Percentiles rank a stretch among this genome's conserved stretches.
These are phyloP conservation scores for Acanthosepion esculentum DNA, from an alignment of 2,888 invertebrate species.

Conservation along the genomic window DNA sequence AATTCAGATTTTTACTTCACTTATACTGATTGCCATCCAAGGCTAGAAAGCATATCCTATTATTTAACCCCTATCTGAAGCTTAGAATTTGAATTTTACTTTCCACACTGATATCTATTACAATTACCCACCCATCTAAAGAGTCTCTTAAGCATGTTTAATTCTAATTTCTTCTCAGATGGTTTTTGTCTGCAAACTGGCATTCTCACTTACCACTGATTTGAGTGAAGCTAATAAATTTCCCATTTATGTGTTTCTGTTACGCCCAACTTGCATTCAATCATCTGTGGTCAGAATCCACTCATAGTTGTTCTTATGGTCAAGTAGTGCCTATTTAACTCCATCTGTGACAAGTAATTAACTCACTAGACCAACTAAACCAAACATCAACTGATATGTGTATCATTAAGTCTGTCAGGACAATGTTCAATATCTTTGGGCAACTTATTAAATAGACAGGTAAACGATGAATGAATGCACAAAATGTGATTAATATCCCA, in stretches of 20 bases:
- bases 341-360: neutral
- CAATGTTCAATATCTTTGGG: neutral
- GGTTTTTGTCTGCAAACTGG: neutral
- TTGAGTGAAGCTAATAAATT: neutral
- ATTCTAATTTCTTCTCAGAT: neutral
- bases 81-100: too few relatives aligned
- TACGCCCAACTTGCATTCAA: neutral
- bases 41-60: too few relatives aligned
- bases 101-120: too few relatives aligned
- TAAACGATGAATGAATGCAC: neutral
- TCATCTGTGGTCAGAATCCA: slow-evolving; percentile 2
- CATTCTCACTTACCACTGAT: neutral
- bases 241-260: neutral
- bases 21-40: too few relatives aligned
- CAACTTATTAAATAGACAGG: neutral
- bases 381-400: neutral
- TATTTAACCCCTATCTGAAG: too few relatives aligned
- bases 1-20: too few relatives aligned
- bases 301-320: neutral
- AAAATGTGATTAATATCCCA: neutral
- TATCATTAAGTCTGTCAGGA: neutral
- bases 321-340: neutral
- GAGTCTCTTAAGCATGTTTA: neutral
- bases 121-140: too few relatives aligned
- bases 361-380: neutral